These are phyloP conservation scores for Pipistrellus nathusii DNA, from an alignment of 2,797 vertebrate genomes.

Conservation along the genomic window DNA sequence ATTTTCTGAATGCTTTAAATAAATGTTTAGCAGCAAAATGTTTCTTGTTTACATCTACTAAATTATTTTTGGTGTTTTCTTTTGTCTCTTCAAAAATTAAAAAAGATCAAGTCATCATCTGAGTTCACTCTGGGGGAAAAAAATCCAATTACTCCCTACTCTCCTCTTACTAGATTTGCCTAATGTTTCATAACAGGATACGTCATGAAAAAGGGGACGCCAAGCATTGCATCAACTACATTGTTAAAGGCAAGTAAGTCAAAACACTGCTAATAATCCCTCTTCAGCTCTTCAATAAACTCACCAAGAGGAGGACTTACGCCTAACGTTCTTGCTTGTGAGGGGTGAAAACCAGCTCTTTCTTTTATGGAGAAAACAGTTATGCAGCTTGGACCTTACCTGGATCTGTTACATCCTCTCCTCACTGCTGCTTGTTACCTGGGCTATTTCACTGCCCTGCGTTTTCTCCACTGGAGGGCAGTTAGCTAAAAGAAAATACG, in stretches of 20 bases:
- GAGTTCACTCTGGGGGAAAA: slow-evolving; percentile 29
- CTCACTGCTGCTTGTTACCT: background rate
- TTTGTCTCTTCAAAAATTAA: slow-evolving; percentile 48
- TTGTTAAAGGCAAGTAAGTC: slow-evolving; percentile 1
- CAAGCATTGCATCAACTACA: background rate
- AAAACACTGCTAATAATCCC: background rate
- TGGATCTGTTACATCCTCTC: background rate
- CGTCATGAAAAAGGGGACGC: background rate
- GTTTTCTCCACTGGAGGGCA: slow-evolving; percentile 82
- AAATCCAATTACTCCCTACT: slow-evolving; percentile 2
- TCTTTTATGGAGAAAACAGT: background rate
- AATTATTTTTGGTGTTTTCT: slow-evolving; percentile 4
- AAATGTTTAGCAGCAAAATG: background rate
- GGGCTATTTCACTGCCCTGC: slow-evolving; percentile 48
- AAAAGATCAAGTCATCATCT: background rate
- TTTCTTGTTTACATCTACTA: background rate
- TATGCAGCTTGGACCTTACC: background rate
- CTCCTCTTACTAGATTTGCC: slow-evolving; percentile 8
- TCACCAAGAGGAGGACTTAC: background rate
- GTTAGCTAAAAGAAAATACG: slow-evolving; percentile 76
- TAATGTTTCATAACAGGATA: slow-evolving; percentile 37
- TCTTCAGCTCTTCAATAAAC: slow-evolving; percentile 21
- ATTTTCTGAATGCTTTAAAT: slow-evolving; percentile 5
- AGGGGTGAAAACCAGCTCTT: background rate
- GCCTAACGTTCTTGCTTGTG: background rate